Conservation (phyloP, 2,797 vertebrate genomes). For the Geotrypetes seraphini region DNA sequence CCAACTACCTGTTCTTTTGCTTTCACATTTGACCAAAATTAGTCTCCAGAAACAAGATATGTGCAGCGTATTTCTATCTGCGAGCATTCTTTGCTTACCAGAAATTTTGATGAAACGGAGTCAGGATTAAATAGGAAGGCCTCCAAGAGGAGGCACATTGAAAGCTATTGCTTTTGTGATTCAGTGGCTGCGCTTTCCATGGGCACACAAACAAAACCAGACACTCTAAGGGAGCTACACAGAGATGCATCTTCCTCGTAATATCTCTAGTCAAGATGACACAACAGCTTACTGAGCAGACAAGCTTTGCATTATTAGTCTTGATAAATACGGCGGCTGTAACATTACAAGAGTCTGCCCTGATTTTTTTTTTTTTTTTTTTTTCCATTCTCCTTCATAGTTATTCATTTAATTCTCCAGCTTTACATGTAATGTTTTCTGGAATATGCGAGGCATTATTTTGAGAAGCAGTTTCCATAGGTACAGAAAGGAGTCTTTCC, state of each 20-base stretch:
- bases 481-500: no score
- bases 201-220: fast-evolving
- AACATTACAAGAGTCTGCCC: not conserved
- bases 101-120: no score
- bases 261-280: not conserved
- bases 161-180: not conserved
- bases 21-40: no score
- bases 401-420: not conserved
- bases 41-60: no score
- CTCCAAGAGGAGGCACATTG: not conserved
- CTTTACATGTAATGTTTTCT: no score
- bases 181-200: not conserved
- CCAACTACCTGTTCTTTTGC: no score
- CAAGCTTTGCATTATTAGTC: not conserved
- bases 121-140: fast-evolving
- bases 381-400: not conserved
- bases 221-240: not conserved
- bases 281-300: not conserved
- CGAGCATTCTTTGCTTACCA: no score
- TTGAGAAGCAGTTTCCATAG: no score
- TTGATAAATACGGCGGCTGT: not conserved
- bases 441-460: no score
- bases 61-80: no score
- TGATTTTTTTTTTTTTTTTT: no score
- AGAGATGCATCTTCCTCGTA: not conserved